Percentiles rank a stretch among this genome's conserved stretches.
Evolutionary conservation across 2,888 invertebrate species (phyloP).

Genomic region (Caenorhabditis sinica): DNA sequence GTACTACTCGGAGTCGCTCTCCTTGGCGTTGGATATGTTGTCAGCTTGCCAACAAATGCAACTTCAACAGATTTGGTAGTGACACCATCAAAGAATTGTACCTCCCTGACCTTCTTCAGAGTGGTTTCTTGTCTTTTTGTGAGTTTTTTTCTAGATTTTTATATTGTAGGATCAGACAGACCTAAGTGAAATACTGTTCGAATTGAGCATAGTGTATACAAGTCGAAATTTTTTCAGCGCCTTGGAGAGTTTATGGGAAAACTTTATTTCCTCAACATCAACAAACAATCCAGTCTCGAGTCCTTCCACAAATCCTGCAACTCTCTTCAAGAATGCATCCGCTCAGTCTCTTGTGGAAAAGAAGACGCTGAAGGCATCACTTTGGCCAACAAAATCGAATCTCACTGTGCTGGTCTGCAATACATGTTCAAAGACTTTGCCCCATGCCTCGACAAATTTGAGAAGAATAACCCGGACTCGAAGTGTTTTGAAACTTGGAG

Average conservation of each 20-base stretch:
- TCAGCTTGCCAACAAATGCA: not conserved
- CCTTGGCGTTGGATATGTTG: not conserved
- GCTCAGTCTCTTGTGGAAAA: not conserved
- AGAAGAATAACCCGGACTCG: not conserved
- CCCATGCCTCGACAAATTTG: not conserved
- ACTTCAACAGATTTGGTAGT: not conserved
- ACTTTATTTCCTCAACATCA: conserved; percentile 21
- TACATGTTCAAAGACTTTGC: not conserved
- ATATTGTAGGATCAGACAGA: not conserved
- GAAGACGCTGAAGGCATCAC: not conserved
- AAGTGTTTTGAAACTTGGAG: not conserved
- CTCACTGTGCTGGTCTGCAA: conserved; percentile 4
- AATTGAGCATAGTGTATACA: too few relatives aligned
- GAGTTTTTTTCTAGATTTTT: not conserved
- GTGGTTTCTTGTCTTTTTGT: conserved; percentile 6
- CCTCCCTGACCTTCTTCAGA: not conserved
- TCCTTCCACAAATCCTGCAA: conserved; percentile 7
- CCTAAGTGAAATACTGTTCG: not conserved
- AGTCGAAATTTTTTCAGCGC: conserved; percentile 11
- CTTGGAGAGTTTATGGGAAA: conserved; percentile 16
- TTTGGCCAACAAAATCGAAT: conserved; percentile 9
- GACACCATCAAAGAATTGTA: not conserved
- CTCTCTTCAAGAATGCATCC: conserved; percentile 20
- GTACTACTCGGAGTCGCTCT: not conserved
- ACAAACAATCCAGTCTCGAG: conserved; percentile 1